Evolutionary conservation across 1,140 invertebrate genomes (phyloP), one percentile per base, ranked within the genome.

Genomic region (Drosophila biarmipes): DNA sequence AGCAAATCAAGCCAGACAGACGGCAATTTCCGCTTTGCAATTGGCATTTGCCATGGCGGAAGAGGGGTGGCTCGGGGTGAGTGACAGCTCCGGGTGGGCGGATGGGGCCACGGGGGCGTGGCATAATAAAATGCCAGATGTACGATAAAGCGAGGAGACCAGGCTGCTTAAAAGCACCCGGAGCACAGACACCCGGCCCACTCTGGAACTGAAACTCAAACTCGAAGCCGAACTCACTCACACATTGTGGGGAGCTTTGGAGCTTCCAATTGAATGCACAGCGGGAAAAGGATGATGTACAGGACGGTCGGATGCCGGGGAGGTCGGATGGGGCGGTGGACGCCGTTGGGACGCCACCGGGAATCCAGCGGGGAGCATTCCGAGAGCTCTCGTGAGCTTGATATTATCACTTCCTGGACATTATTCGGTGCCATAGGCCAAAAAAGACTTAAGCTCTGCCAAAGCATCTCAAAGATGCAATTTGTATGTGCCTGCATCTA

Each of bases 371-470:
- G 34, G 42, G 38, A 43, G 69, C 49, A 59, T 68, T 57, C 48
- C 46, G 67, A 81, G 67, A 24, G 57, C 63, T 67, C 84, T 87
- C 63, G 61, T 74, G 82, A 58, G 40, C 53, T 69, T 68, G 82
- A 86, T 87, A 86, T 86, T 87, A 86, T 86, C 82, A 82, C 84
- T 86, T 87, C 81, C 82, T 86, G 74, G 82, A 87, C 78, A 86
- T 86, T 87, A 86, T 86, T 86, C 75, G 78, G 78, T 66, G 82
- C 84, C 82, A 75, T 82, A 82, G 82, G 82, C 82, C 82, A 87
- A 87, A 87, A 86, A 87, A 87, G 78, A 74, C 78, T 78, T 86
- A 81, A 75, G 64, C 77, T 49, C 48, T 45, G 79, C 63, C 43
- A 68, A 72, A 56, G 64, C 61, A 56, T 74, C 79, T 72, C 76